Conservation (phyloP, 1,140 invertebrate species). For the Penaeus indicus region DNA sequence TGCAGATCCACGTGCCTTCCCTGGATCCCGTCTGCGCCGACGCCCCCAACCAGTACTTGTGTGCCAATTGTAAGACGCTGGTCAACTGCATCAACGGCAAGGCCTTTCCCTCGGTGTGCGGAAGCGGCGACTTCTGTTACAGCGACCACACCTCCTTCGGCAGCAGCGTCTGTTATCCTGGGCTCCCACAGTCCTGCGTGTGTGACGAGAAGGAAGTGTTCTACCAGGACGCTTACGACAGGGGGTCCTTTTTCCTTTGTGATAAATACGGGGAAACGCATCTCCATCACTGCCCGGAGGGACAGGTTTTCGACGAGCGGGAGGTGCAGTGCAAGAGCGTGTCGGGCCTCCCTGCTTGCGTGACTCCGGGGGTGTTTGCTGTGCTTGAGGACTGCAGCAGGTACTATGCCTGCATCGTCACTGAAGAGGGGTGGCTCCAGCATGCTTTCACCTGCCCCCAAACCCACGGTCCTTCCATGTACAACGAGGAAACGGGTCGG, state of each 20-base stretch:
- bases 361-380: slow-evolving; percentile 5
- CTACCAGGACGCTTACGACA: slow-evolving; percentile 18
- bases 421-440: slow-evolving; percentile 24
- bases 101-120: neutral
- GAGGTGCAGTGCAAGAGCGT: slow-evolving; percentile 10
- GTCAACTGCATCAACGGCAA: slow-evolving; percentile 32
- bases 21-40: slow-evolving; percentile 11
- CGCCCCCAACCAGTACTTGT: slow-evolving; percentile 26
- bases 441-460: slow-evolving; percentile 1
- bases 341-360: slow-evolving; percentile 21
- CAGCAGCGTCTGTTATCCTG: slow-evolving; percentile 26
- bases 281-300: slow-evolving; percentile 9
- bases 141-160: neutral
- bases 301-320: slow-evolving; percentile 1
- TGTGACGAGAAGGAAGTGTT: slow-evolving; percentile 6
- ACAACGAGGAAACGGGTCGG: slow-evolving; percentile 7
- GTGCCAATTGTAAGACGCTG: slow-evolving; percentile 30
- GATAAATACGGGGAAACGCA: neutral
- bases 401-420: slow-evolving; percentile 40
- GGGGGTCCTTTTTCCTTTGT: neutral
- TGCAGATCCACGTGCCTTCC: neutral
- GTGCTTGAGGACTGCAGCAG: slow-evolving; percentile 1
- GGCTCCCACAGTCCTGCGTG: neutral
- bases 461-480: neutral
- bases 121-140: slow-evolving; percentile 8